Evolutionary conservation across 2,888 invertebrate genomes (phyloP), one percentile per base, ranked within the genome.

Genomic region (Lamproptera curius): DNA sequence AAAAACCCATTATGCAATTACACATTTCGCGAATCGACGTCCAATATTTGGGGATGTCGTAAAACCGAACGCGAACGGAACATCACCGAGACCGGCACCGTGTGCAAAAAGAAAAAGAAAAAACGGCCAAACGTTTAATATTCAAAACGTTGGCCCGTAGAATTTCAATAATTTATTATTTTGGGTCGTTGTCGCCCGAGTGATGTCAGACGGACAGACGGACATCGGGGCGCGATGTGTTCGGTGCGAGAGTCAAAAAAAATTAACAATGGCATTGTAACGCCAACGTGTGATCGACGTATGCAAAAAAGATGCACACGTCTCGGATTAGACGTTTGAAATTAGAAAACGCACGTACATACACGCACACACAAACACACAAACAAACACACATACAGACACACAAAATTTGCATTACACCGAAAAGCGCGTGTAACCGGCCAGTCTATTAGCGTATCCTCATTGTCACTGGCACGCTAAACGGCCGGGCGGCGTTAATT

Each of bases 111-210:
- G n/a, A 31, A 11, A 31, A 55, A 58, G 59, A 20, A 6, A 5
- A 20, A 3, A 20, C 3, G 6, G 20, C 20, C 20, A 20, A 56
- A n/a, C n/a, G n/a, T 42, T 57, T 52, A 54, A 58, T 57, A 61
- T 62, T 61, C 63, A 39, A 58, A 67, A 53, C 57, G 57, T 61
- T 55, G 50, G 54, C 55, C 52, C 56, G 61, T 65, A 66, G 75
- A 73, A 73, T 68, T 68, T 67, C 57, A 69, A 76, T 74, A 76
- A 76, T 73, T 77, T 76, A 82, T 76, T 73, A 73, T 76, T 73
- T 77, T 73, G 65, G 79, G 74, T 79, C 83, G 64, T 76, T 84
- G 84, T 82, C 83, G 61, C 76, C 64, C 64, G 76, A 76, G 70
- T 80, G 84, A 84, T 77, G 80, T 80, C 81, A 82, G 79, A 60